phyloP scores from a whole-genome alignment of 92 coral and sea anemone species.

The Isaurus tuberculatus region DNA sequence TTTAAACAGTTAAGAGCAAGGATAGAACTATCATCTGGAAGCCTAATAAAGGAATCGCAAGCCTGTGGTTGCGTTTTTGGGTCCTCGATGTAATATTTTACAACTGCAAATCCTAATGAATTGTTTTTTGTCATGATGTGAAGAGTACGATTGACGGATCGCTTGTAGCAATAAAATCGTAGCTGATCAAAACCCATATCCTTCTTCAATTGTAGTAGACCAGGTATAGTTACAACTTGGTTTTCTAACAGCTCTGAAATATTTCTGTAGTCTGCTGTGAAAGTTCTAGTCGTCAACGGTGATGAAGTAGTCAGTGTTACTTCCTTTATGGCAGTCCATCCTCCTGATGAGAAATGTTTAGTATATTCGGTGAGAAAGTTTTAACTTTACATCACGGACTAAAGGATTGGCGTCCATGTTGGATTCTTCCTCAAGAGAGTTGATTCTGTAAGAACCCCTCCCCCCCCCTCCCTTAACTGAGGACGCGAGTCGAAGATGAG shows the following conservation, averaged over 20 bases:
- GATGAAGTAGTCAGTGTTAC: slow-evolving; percentile 43
- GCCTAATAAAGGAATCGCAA: slow-evolving; percentile 77
- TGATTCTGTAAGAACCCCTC: too few species aligned
- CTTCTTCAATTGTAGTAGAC: slow-evolving; percentile 53
- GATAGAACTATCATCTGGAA: slow-evolving; percentile 75
- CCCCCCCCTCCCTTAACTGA: too few species aligned
- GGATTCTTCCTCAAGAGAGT: too few species aligned
- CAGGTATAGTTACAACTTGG: slow-evolving; percentile 56
- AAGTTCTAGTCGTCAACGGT: slow-evolving; percentile 44
- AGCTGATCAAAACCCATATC: slow-evolving; percentile 76
- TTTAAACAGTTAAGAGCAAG: slow-evolving; percentile 69
- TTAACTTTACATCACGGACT: neutral
- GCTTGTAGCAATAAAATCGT: slow-evolving; percentile 74
- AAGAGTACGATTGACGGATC: slow-evolving; percentile 75
- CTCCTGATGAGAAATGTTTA: slow-evolving; percentile 58
- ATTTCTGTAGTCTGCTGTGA: slow-evolving; percentile 63
- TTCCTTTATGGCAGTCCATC: slow-evolving; percentile 86
- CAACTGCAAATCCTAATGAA: slow-evolving; percentile 57
- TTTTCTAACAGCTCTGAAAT: slow-evolving; percentile 39
- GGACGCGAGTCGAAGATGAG: too few species aligned
- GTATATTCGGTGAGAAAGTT: neutral
- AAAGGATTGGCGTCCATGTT: too few species aligned
- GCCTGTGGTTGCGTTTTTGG: slow-evolving; percentile 58
- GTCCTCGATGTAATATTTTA: slow-evolving; percentile 67
- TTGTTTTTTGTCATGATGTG: slow-evolving; percentile 73